These are phyloP conservation scores for Selene dorsalis DNA, from an alignment of 2,797 vertebrate genomes.

Conservation along the genomic window DNA sequence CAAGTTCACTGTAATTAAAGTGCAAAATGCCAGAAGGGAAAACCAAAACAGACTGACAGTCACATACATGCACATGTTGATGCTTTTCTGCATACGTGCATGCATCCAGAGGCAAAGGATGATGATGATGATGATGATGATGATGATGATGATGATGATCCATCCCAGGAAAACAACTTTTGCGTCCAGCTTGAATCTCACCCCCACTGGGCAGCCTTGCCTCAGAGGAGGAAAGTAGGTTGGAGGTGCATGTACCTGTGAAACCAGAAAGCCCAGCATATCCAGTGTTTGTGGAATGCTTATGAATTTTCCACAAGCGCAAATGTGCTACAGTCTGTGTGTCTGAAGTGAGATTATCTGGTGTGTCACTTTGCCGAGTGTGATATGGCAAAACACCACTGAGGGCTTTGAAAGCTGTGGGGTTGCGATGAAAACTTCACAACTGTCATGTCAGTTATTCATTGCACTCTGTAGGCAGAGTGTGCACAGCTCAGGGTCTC, in stretches of 20 bases:
- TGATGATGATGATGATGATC: background rate
- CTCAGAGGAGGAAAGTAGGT: conserved; percentile 30
- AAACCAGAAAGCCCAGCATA: conserved; percentile 45
- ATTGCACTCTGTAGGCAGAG: conserved; percentile 52
- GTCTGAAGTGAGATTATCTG: conserved; percentile 59
- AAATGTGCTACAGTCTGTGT: conserved; percentile 34
- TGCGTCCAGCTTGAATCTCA: conserved; percentile 14
- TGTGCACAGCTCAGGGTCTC: conserved; percentile 35
- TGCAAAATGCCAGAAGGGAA: background rate
- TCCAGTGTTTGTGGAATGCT: conserved; percentile 53
- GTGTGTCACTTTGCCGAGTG: conserved; percentile 63
- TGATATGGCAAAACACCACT: conserved; percentile 57
- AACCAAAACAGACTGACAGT: conserved; percentile 1
- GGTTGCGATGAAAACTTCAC: conserved; percentile 64
- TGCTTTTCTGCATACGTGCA: background rate
- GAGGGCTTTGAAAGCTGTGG: conserved; percentile 63
- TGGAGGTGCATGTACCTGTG: conserved; percentile 30
- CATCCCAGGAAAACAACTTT: conserved; percentile 30
- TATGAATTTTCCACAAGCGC: conserved; percentile 61
- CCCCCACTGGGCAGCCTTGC: conserved; percentile 1
- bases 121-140: background rate
- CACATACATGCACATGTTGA: background rate
- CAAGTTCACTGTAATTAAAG: background rate
- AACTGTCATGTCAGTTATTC: conserved; percentile 69
- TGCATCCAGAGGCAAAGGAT: background rate